Evolutionary conservation across 2,888 invertebrate genomes (phyloP), one percentile per base, ranked within the genome.

Genomic region (Coenonympha arcania): DNA sequence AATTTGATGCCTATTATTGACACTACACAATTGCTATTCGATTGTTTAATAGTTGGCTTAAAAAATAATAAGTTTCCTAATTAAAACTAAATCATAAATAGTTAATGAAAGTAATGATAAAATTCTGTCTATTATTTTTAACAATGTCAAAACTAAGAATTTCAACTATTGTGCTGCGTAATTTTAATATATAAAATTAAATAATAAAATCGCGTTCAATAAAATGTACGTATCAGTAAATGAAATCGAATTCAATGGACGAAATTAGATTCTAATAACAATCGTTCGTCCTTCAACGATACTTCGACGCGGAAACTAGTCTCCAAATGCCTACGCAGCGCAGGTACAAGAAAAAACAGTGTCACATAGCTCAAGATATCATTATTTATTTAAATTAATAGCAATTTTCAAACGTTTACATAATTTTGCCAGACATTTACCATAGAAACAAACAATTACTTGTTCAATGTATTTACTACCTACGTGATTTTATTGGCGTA

Each of bases 231-330:
- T 30, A 24, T 44, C 33, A 20, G 16, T 44, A 44, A 22, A 34
- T 44, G 5, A 36, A 48, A 19, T 42, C 41, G 9, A 34, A 46
- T 43, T 34, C 44, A 46, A 39, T 46, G 33, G 18, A 46, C 28
- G 18, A 49, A 49, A 55, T 48, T 48, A 52, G 48, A 49, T 40
- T 49, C 30, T 73, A 30, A n/a, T n/a, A n/a, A 46, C 42, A 49
- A 52, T 46, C 68, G 71, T 72, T 73, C 70, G 79, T 78, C 81
- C 81, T 81, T 80, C 78, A 73, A 60, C 64, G 69, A 41, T 20
- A 16, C 43, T 49, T 40, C 15, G 37, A 52, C 15, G 54, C 54
- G 54, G 52, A 55, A 52, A 42, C 34, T 52, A 20, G 36, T 37
- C 44, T 20, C 26, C 30, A 55, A 39, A 34, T 34, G 19, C 15